Evolutionary conservation across 2,113 vertebrate genomes (phyloP), one percentile per base, ranked within the genome.

Genomic region (Lanius ludovicianus): DNA sequence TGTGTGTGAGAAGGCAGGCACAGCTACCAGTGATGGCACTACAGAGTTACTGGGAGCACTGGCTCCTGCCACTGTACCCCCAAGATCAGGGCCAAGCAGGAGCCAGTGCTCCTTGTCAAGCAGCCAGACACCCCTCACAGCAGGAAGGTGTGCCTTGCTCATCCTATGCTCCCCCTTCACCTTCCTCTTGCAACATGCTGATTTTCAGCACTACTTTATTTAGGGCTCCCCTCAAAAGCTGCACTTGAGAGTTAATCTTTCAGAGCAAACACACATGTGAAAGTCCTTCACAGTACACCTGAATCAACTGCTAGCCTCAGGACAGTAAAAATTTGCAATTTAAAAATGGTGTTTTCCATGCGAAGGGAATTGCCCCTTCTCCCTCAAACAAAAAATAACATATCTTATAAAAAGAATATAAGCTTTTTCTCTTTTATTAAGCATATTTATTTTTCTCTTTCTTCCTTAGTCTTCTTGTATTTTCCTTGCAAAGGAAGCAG

Each of bases 251-350:
- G 37, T 37, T 69, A 69, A 79, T 52, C 78, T 80, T 83, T 79
- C 85, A 44, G 70, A 76, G 30, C 49, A 84, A 68, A 84, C 37
- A 78, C 11, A 47, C 28, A 24, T 92, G 95, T 90, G 78, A 94
- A 96, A 92, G 68, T 86, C 88, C 90, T 92, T 74, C 17, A 0
- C 11, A 67, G 63, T 20, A 95, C 95, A 95, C 86, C 94, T 95
- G 88, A 59, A 86, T 5, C 86, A 93, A 88, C 79, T 77, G 49
- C 49, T 52, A 39, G 67, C 87, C 74, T 85, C 74, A 44, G 63
- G 85, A 83, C 44, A 91, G 79, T 10, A 78, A 52, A 83, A 92
- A 70, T 68, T 47, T 90, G 82, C 92, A 74, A 88, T 83, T 86
- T 74, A 93, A 94, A 96, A 86, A 52, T 9, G 8, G 68, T 64